Percentiles rank a stretch among this genome's conserved stretches.
Conservation (phyloP, 2,113 vertebrate genomes). For the Festucalex cinctus region DNA sequence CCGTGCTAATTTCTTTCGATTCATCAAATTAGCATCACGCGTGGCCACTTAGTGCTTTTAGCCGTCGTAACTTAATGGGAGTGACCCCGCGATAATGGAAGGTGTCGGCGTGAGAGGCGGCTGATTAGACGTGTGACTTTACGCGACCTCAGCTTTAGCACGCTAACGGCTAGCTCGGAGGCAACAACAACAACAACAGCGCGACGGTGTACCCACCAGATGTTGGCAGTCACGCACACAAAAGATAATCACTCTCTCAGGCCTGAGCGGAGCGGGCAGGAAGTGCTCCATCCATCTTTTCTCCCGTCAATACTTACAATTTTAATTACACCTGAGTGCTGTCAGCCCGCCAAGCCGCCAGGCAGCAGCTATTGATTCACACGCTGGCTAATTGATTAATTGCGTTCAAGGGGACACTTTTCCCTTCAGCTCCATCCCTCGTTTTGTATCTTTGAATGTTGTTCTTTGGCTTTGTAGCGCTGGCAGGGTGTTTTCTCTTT, state of each 20-base stretch:
- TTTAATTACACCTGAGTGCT: constrained; percentile 80
- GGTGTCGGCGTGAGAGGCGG: constrained; percentile 42
- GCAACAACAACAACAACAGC: background rate
- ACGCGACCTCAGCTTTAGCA: constrained; percentile 32
- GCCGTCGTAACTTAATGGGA: constrained; percentile 34
- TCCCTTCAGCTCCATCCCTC: constrained; percentile 7
- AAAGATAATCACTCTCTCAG: constrained; percentile 40
- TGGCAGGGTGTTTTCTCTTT: background rate
- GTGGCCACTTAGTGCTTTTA: constrained; percentile 44
- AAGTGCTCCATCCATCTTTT: constrained; percentile 70
- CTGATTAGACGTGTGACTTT: constrained; percentile 34
- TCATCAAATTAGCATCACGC: constrained; percentile 43
- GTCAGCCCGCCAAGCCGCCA: constrained; percentile 61
- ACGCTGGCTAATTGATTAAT: constrained; percentile 74
- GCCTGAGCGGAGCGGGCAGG: constrained; percentile 24
- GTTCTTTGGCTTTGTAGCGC: constrained; percentile 16
- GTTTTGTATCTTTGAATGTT: constrained; percentile 6
- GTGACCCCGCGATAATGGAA: constrained; percentile 45
- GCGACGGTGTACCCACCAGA: too few relatives aligned
- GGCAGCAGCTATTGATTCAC: constrained; percentile 60
- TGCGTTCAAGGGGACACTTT: constrained; percentile 54
- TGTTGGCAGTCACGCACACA: constrained; percentile 1
- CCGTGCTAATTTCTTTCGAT: background rate
- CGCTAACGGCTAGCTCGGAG: constrained; percentile 8
- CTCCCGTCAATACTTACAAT: constrained; percentile 76